A percentile compares a stretch with the other conserved stretches of the same genome.
Conservation (phyloP, 2,113 vertebrate species). For the Aspiorhynchus laticeps region DNA sequence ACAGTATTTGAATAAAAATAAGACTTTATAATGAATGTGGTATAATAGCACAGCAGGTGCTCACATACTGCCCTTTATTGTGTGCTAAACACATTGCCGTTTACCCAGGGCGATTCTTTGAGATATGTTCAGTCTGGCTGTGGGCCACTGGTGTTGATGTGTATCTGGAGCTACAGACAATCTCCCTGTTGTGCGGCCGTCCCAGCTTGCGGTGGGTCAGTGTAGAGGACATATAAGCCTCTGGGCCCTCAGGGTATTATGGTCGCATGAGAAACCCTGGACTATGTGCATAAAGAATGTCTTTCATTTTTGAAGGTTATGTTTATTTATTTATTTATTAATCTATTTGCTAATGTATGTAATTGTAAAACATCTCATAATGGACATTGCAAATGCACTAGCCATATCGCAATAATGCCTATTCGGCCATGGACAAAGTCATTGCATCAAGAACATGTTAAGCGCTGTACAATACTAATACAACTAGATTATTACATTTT, state of each 20-base stretch:
- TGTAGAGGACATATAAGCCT: constrained; percentile 29
- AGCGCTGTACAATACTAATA: background rate
- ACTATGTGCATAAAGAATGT: background rate
- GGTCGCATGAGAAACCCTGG: constrained; percentile 4
- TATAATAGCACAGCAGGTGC: background rate
- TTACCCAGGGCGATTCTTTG: constrained; percentile 32
- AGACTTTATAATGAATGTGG: constrained; percentile 13
- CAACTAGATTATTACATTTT: background rate
- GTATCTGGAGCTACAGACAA: constrained; percentile 32
- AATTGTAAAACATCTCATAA: background rate
- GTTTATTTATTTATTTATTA: background rate
- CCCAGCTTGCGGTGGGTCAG: constrained; percentile 10
- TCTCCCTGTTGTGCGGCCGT: constrained; percentile 24
- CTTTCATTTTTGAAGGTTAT: background rate
- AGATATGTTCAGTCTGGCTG: constrained; percentile 18
- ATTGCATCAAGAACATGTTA: background rate
- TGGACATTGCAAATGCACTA: background rate
- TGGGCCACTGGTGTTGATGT: constrained; percentile 21
- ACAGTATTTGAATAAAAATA: background rate
- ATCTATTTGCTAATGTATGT: background rate
- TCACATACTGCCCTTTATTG: constrained; percentile 33
- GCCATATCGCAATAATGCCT: background rate
- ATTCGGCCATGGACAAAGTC: background rate
- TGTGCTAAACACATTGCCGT: background rate
- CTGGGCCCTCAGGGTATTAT: constrained; percentile 26